Evolutionary conservation across 2,113 vertebrate genomes (phyloP).

Genomic region (Saccopteryx bilineata): DNA sequence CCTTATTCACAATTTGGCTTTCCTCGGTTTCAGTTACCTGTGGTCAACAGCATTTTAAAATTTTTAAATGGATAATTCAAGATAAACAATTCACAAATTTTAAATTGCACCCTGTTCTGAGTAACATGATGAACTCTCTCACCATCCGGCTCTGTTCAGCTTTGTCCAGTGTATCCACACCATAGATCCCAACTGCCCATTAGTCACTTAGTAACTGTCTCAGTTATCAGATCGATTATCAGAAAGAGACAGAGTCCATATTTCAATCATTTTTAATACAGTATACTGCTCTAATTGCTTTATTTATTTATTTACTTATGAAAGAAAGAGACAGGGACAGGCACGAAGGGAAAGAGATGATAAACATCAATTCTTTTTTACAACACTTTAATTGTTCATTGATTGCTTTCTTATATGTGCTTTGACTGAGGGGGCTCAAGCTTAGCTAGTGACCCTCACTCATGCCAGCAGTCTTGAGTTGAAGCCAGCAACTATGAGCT

Average conservation of each 20-base stretch:
- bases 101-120: not conserved
- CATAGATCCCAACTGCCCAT: not conserved
- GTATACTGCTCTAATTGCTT: not conserved
- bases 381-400: too few relatives aligned
- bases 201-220: not conserved
- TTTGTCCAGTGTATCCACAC: not conserved
- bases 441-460: too few relatives aligned
- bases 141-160: not conserved
- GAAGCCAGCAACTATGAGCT: too few relatives aligned
- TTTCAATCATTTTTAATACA: not conserved
- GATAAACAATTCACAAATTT: not conserved
- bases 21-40: not conserved
- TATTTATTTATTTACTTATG: not conserved
- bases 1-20: not conserved
- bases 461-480: too few relatives aligned
- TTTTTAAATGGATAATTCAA: not conserved
- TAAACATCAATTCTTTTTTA: too few relatives aligned
- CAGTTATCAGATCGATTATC: not conserved
- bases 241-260: not conserved
- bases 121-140: not conserved
- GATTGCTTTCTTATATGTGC: too few relatives aligned
- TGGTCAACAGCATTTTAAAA: not conserved
- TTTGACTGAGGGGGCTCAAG: too few relatives aligned
- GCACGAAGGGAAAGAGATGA: too few relatives aligned
- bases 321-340: too few relatives aligned